Percentiles rank a stretch among this genome's conserved stretches.
phyloP scores from a whole-genome alignment of 2,797 vertebrate species.

The Myotis pilosus region DNA sequence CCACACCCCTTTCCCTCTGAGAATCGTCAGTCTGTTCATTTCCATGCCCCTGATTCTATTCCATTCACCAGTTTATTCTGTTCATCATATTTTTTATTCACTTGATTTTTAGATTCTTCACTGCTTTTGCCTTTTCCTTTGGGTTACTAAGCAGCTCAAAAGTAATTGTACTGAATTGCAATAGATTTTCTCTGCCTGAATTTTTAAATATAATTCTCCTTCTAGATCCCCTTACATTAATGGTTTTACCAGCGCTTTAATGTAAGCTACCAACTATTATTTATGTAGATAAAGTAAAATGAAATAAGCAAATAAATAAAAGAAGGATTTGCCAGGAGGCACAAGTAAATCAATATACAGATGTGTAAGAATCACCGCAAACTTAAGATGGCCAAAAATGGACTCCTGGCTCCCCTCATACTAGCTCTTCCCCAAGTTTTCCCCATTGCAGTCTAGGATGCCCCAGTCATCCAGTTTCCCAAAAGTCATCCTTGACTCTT shows the following conservation, averaged over 20 bases:
- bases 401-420: not conserved
- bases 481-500: not conserved
- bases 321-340: not conserved
- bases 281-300: slow-evolving; percentile 12
- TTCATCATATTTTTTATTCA: no score
- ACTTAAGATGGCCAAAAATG: not conserved
- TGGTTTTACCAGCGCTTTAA: slow-evolving; percentile 30
- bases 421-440: not conserved
- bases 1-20: no score
- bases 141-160: slow-evolving; percentile 64
- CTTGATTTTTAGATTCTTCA: not conserved
- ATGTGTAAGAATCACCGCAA: slow-evolving; percentile 17
- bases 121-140: slow-evolving; percentile 56
- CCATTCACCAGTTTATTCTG: no score
- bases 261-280: not conserved
- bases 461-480: not conserved
- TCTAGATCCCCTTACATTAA: not conserved
- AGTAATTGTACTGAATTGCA: slow-evolving; percentile 38
- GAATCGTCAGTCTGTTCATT: no score
- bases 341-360: slow-evolving; percentile 3
- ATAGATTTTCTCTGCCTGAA: slow-evolving; percentile 44
- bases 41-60: no score
- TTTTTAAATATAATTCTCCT: slow-evolving; percentile 45
- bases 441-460: not conserved
- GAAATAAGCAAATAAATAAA: slow-evolving; percentile 43